Percentiles rank a stretch among this genome's conserved stretches.
Conservation (phyloP, 2,113 vertebrate genomes). For the Mesocricetus auratus region DNA sequence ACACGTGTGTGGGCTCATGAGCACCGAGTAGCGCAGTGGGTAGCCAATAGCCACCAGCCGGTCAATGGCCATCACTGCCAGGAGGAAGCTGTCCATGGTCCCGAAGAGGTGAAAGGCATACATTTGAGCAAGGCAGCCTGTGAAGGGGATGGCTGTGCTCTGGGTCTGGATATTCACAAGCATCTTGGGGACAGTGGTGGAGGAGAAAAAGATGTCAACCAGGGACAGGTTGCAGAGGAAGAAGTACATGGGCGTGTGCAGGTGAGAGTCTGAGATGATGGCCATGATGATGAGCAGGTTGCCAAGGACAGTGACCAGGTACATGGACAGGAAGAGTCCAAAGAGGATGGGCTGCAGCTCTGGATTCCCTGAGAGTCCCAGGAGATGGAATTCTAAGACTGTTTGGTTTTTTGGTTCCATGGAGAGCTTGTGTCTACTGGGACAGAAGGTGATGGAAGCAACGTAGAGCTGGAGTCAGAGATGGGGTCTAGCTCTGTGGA, state of each 20-base stretch:
- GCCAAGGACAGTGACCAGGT: not conserved
- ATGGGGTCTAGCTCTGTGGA: not conserved
- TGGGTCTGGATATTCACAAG: constrained; percentile 57
- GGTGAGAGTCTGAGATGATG: not conserved
- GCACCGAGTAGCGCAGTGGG: constrained; percentile 48
- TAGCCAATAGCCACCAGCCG: constrained; percentile 70
- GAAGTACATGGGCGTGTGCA: constrained; percentile 75
- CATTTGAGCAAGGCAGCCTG: constrained; percentile 75
- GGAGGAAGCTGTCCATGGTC: constrained; percentile 78
- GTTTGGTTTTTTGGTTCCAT: constrained; percentile 52
- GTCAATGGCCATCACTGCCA: constrained; percentile 77
- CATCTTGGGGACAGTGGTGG: constrained; percentile 77
- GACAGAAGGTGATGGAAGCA: not conserved
- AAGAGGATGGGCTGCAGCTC: constrained; percentile 20
- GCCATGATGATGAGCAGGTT: constrained; percentile 63
- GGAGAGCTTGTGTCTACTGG: not conserved
- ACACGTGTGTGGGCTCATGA: constrained; percentile 67
- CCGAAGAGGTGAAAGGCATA: constrained; percentile 76
- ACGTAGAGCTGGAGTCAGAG: not conserved
- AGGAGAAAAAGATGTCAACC: constrained; percentile 54
- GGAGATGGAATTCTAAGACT: constrained; percentile 70
- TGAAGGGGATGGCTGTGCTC: constrained; percentile 45
- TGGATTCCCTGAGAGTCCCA: constrained; percentile 69
- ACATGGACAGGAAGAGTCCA: not conserved
- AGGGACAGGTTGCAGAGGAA: constrained; percentile 69